phyloP scores from a whole-genome alignment of 2,113 vertebrate species.

The Neotoma lepida region DNA sequence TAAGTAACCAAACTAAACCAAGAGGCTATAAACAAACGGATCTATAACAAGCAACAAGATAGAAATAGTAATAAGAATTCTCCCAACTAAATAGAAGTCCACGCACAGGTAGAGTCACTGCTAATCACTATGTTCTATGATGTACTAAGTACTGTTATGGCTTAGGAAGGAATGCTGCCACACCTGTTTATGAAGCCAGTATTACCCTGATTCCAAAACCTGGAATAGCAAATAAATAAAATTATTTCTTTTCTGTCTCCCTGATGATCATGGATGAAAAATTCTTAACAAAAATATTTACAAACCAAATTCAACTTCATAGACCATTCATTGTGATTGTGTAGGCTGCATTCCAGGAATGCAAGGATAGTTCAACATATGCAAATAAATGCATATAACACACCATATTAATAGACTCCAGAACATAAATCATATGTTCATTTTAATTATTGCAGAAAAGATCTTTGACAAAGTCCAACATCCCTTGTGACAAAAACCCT shows the following conservation, averaged over 20 bases:
- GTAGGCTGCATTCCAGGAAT: not conserved
- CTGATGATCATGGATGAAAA: not conserved
- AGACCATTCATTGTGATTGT: not conserved
- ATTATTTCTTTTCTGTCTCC: rapidly evolving
- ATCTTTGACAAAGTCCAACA: not conserved
- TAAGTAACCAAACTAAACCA: not conserved
- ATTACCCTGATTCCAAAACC: not conserved
- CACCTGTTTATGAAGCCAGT: not conserved
- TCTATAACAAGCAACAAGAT: not conserved
- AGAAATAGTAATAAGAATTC: not conserved
- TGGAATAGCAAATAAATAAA: not conserved
- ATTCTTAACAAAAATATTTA: not conserved
- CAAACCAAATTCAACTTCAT: not conserved
- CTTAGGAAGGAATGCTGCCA: not conserved
- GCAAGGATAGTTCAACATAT: not conserved
- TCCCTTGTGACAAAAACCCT: not conserved
- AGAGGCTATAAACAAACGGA: not conserved
- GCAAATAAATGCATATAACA: not conserved
- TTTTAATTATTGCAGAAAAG: not conserved
- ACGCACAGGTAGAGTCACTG: not conserved
- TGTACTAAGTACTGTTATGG: too few relatives aligned
- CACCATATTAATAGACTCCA: not conserved
- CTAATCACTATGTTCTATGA: too few relatives aligned
- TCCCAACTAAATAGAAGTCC: not conserved
- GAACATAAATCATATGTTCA: not conserved